Conservation (phyloP, 2,113 vertebrate species). For the Rhipidura dahli region DNA sequence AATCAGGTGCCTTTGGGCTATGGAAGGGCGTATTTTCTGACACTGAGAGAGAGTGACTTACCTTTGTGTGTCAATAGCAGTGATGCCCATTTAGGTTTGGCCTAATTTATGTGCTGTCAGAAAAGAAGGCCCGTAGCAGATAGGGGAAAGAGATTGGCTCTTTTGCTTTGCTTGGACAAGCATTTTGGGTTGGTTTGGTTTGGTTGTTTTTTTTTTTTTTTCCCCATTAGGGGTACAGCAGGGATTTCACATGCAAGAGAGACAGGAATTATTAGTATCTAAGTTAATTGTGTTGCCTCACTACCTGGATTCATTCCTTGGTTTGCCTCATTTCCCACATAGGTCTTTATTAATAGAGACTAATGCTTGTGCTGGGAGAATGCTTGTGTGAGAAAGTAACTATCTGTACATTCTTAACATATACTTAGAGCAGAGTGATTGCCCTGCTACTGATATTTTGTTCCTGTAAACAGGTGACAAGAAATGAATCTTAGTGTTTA, state of each 20-base stretch:
- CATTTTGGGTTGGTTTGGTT: conserved; percentile 24
- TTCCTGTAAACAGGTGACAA: conserved; percentile 68
- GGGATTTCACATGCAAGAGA: conserved; percentile 56
- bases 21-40: conserved; percentile 45
- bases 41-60: conserved; percentile 21
- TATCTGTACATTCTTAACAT: conserved; percentile 43
- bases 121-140: conserved; percentile 41
- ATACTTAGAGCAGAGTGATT: conserved; percentile 37
- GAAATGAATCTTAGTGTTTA: conserved; percentile 60
- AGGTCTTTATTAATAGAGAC: conserved; percentile 60
- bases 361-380: conserved; percentile 52
- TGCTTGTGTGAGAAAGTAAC: conserved; percentile 48
- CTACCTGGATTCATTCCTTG: conserved; percentile 62
- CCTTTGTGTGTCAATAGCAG: conserved; percentile 28
- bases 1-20: conserved; percentile 54
- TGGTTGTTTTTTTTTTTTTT: neutral
- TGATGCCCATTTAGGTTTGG: conserved; percentile 14
- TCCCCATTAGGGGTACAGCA: conserved; percentile 22
- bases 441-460: conserved; percentile 54
- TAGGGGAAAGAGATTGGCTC: conserved; percentile 26
- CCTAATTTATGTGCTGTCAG: conserved; percentile 40
- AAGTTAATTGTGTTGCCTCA: conserved; percentile 62
- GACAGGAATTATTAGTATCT: conserved; percentile 58
- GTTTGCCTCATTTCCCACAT: conserved; percentile 60
- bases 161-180: conserved; percentile 52